Evolutionary conservation across 2,797 vertebrate genomes (phyloP), one percentile per base, ranked within the genome.

Genomic region (Phataginus tetradactyla): DNA sequence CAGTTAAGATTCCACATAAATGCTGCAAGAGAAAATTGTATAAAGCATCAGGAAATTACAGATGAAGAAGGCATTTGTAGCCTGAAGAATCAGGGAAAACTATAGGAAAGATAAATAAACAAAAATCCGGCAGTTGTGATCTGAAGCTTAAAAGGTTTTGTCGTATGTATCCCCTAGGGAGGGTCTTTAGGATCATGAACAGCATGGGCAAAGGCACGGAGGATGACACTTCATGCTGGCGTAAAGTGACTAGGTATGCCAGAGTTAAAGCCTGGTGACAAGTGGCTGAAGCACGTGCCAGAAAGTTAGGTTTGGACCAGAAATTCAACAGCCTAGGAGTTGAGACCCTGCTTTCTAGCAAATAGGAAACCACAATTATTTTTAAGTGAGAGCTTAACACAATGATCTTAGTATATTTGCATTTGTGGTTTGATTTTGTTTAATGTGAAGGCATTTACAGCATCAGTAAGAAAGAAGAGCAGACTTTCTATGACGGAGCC

Each of bases 1-100:
- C 59, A 92, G 86, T 59, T 94, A 89, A 96, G 79, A 90, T 59
- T 89, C 79, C 51, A 34, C 55, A 69, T 77, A 91, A 77, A 94
- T 74, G 10, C 63, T 89, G 15, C n/a, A 85, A 75, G 55, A 55
- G 14, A 95, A 20, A 88, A 66, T 83, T 88, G 20, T 69, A 61
- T 72, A 88, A 90, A 96, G 21, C 66, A 49, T n/a, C 15, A 80
- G n/a, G 25, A 23, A 94, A 94, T 77, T 93, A 59, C 32, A 79
- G 34, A 53, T 55, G 68, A 89, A 84, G 42, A 90, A 68, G 71
- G 13, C 79, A 81, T 80, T 37, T 72, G 5, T 79, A 75, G 6
- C 42, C 61, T 57, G 29, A 66, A 72, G 37, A 74, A 53, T 51
- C 17, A 18, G 14, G 29, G 34, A 51, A 53, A 81, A 27, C 51